Percentiles rank a stretch among this genome's conserved stretches.
phyloP scores from a whole-genome alignment of 2,888 invertebrate species.

The Ethmia dodecea region DNA sequence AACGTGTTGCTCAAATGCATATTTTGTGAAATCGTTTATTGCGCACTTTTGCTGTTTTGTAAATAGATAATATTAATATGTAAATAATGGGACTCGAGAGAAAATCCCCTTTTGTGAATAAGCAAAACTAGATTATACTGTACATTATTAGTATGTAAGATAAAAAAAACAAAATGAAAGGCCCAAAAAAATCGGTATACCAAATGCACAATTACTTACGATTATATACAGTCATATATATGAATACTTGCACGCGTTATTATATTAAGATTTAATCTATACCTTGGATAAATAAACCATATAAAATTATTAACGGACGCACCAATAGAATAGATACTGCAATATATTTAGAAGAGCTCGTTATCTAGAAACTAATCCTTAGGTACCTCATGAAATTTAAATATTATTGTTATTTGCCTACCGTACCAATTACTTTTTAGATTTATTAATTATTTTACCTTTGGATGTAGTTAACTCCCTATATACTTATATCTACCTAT shows the following conservation, averaged over 20 bases:
- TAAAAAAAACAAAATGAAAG: slow-evolving; percentile 53
- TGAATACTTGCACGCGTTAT: slow-evolving; percentile 45
- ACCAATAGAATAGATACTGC: slow-evolving; percentile 16
- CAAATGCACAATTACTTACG: slow-evolving; percentile 70
- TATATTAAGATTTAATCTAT: slow-evolving; percentile 26
- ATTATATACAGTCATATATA: slow-evolving; percentile 51
- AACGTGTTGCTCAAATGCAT: slow-evolving; percentile 76
- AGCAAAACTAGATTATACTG: slow-evolving; percentile 24
- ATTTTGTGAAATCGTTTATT: slow-evolving; percentile 76
- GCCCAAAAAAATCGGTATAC: slow-evolving; percentile 70
- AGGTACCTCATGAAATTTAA: too few species aligned
- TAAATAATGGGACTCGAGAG: slow-evolving; percentile 39
- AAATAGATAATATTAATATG: slow-evolving; percentile 55
- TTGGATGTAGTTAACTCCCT: too few species aligned
- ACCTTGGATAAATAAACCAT: slow-evolving; percentile 22
- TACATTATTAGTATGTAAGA: slow-evolving; percentile 42
- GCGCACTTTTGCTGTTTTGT: slow-evolving; percentile 74
- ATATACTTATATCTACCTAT: too few species aligned
- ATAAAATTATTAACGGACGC: slow-evolving; percentile 14
- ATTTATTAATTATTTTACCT: too few species aligned
- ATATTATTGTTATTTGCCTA: too few species aligned
- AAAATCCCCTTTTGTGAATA: slow-evolving; percentile 39
- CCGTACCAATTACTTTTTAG: too few species aligned
- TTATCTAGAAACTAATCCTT: slow-evolving; percentile 4
- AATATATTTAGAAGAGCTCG: slow-evolving; percentile 4